Base-by-base conservation (phyloP, 2,797 vertebrate species). In the Microtus obscurus region DNA sequence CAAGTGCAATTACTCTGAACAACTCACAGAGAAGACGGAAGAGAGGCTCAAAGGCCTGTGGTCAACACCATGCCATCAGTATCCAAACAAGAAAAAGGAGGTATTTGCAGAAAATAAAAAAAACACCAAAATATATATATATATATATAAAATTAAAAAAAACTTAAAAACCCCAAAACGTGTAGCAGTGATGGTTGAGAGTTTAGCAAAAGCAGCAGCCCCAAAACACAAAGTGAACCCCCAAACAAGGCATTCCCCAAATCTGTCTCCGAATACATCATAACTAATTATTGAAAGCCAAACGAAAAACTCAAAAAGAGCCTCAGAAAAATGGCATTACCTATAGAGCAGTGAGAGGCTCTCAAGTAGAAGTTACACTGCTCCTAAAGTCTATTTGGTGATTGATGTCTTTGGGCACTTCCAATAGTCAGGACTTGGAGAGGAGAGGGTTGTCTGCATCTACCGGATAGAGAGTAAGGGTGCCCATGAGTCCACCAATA, bases 231-330 rank as follows among this genome's bases (percentile, higher is more conserved):
- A 91, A 77, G 27, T 74, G n/a, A 82, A 82, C 17, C 12, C 34
- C 40, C 45, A n/a, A 67, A 87, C 17, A 53, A 45, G 43, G 23
- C 11, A 76, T 77, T 10, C 17, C 51, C 65, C 40, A 63, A 93
- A 81, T 37, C 34, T 78, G 51, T 45, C 34, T 85, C 29, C 12
- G 23, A n/a, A 43, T 23, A 76, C 0, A 51, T 53, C 31, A 59
- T 59, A 87, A 90, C 67, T 67, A 86, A 89, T 10, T 89, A 53
- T 16, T 87, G 29, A 90, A 80, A 85, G 77, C 74, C 86, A 67
- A 82, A 76, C 31, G 71, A 29, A 51, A 82, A 81, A 27, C 59
- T 92, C 76, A 65, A 80, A 89, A 78, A 34, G 5, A 85, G 45
- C 19, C 43, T 79, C 37, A 88, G 48, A 40, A 93, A 81, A 87